Base-by-base conservation (phyloP, 2,888 invertebrate species). In the Imbricaverruca yamaguchii region DNA sequence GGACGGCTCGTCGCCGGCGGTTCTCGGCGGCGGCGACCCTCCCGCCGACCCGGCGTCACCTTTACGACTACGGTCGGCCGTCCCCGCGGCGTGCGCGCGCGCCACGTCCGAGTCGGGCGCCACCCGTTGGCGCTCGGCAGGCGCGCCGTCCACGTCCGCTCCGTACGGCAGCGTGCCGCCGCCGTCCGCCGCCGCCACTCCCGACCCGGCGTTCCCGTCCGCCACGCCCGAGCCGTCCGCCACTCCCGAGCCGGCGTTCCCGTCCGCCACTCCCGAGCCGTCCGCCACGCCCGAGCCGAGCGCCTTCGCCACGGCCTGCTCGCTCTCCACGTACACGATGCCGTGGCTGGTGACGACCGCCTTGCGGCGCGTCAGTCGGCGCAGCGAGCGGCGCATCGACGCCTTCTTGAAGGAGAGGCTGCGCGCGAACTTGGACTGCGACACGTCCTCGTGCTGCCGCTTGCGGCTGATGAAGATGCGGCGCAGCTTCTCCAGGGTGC, bases 401-500 rank as follows among this genome's bases (percentile, higher is more conserved):
- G 82, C 83, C 69, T 82, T 78, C 77, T 83, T 83, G 83, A 84
- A 84, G 61, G 84, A 84, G 67, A 81, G 82, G 8, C 82, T 82
- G 6, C 83, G 81, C n/a, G 82, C 81, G 80, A 82, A 82, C 79
- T 74, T 74, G 55, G 74, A 74, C 53, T 15, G 18, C 21, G 74
- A 74, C 9, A 74, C 7, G 55, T 74, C 74, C 1, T 74, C 74
- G 7, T 69, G 39, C n/a, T 74, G 74, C 0, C 74, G 53, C 21
- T n/a, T 53, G 4, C 18, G 23, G 55, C 74, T 74, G 74, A 74
- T 21, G 74, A 74, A 74, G 74, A 74, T 53, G 15, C n/a, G 15
- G 7, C 74, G 18, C 18, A 74, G 74, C 74, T 74, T 74, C 11
- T 74, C 74, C 9, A 74, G 55, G 0, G 74, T 74, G 55, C 55